Evolutionary conservation across 2,113 vertebrate genomes (phyloP).

Genomic region (Corythoichthys haematopterus): DNA sequence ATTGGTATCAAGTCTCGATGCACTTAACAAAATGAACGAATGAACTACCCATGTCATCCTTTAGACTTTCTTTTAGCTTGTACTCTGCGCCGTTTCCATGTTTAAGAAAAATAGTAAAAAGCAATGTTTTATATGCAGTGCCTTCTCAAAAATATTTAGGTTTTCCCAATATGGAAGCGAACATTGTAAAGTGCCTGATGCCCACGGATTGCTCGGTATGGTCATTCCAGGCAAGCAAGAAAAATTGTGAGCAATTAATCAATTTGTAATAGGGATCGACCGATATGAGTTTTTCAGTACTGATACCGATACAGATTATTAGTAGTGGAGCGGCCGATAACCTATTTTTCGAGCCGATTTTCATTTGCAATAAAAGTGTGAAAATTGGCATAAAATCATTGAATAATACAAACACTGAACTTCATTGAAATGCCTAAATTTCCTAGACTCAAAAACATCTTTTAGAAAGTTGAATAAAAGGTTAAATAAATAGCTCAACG

Average conservation of each 20-base stretch:
- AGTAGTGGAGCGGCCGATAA: too few species aligned
- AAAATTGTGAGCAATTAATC: neutral
- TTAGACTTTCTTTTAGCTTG: neutral
- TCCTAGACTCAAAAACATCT: too few species aligned
- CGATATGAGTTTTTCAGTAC: too few species aligned
- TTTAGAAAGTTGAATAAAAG: too few species aligned
- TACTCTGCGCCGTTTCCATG: neutral
- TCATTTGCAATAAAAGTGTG: too few species aligned
- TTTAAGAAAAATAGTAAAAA: neutral
- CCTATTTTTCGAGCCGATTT: too few species aligned
- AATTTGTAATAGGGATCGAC: too few species aligned
- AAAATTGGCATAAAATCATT: too few species aligned
- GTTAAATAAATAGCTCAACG: too few species aligned
- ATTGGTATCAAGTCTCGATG: constrained; percentile 7
- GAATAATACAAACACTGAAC: too few species aligned
- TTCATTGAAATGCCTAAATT: too few species aligned
- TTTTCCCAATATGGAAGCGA: neutral
- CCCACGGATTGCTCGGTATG: neutral
- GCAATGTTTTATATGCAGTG: neutral
- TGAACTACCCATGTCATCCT: neutral
- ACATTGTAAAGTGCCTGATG: neutral
- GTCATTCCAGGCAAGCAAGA: neutral
- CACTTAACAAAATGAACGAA: neutral
- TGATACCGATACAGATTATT: too few species aligned
- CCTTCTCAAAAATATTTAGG: neutral